Conservation (phyloP, 1,140 invertebrate genomes). For the Bombyx mori region DNA sequence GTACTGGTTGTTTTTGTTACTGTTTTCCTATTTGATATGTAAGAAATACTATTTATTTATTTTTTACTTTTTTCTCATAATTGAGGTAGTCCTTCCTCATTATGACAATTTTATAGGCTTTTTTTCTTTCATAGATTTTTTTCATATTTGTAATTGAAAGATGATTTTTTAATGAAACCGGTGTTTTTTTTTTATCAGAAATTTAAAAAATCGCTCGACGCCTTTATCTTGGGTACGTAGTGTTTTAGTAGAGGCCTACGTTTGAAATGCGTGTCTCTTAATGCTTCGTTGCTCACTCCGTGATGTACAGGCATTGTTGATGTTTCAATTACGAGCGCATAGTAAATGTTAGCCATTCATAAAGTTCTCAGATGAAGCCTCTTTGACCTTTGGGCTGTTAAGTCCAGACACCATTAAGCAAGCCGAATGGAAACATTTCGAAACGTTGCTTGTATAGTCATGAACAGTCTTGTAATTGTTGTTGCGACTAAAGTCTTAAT, state of each 20-base stretch:
- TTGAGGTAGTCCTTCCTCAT: too few relatives aligned
- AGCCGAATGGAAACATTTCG: neutral
- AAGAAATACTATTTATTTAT: too few relatives aligned
- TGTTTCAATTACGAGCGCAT: neutral
- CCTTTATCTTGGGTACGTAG: neutral
- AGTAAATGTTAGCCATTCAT: neutral
- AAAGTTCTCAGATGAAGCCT: neutral
- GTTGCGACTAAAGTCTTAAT: neutral
- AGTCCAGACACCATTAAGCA: neutral
- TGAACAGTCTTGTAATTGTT: neutral
- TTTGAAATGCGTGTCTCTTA: constrained; percentile 4
- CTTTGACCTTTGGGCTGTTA: neutral
- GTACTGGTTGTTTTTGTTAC: too few relatives aligned
- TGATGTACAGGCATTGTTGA: constrained; percentile 3
- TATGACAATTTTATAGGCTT: too few relatives aligned
- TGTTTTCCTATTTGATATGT: too few relatives aligned
- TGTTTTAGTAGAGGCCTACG: neutral
- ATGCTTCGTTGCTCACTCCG: constrained; percentile 3
- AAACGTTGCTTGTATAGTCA: neutral
- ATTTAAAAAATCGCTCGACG: neutral
- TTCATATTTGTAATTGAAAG: too few relatives aligned
- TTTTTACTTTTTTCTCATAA: too few relatives aligned
- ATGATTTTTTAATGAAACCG: too few relatives aligned
- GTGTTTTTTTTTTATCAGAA: neutral
- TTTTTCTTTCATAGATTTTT: too few relatives aligned